Evolutionary conservation across 92 coral and sea anemone species (phyloP), one percentile per base, ranked within the genome.

Genomic region (Zoanthus solanderi): DNA sequence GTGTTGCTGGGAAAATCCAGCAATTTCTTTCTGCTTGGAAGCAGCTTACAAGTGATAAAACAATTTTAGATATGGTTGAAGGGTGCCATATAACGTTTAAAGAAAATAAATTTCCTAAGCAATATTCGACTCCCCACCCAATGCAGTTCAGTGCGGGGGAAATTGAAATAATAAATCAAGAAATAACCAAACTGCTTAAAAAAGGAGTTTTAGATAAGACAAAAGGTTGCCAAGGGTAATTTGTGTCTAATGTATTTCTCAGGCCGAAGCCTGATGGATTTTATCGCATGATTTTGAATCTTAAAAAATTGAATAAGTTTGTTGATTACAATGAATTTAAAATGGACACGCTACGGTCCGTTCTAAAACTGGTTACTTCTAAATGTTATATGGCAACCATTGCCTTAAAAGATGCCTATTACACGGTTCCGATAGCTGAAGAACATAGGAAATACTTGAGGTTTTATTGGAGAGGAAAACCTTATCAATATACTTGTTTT

Each of bases 191-290:
- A 88, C 67, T 88, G 1, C 57, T 17, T 69, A 82, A 53, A n/a
- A 88, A 88, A 61, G 87, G 91, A 71, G 91, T 81, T 42, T 71
- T 84, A 71, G 79, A 71, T 46, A 71, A 84, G 68, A 71, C 88
- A 50, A 10, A 5, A 29, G 18, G 13, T 52, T 34, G 37, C 76
- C 79, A 34, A 71, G 44, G 67, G 16, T 79, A 84, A 71, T 84
- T 84, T 71, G 50, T 72, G 88, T 84, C 83, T 74, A 89, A 83
- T 65, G 73, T 89, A 50, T 89, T 89, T 47, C 89, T 89, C 79
- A 84, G 89, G 76, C 90, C 89, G n/a, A 89, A 92, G 61, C 75
- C 81, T 54, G 93, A 92, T 89, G 95, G 91, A 30, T 47, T 37
- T 14, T 83, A 77, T 13, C 67, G 93, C 47, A 71, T 90, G 76